phyloP scores from a whole-genome alignment of 2,113 vertebrate genomes.

The Eulacestoma nigropectus region DNA sequence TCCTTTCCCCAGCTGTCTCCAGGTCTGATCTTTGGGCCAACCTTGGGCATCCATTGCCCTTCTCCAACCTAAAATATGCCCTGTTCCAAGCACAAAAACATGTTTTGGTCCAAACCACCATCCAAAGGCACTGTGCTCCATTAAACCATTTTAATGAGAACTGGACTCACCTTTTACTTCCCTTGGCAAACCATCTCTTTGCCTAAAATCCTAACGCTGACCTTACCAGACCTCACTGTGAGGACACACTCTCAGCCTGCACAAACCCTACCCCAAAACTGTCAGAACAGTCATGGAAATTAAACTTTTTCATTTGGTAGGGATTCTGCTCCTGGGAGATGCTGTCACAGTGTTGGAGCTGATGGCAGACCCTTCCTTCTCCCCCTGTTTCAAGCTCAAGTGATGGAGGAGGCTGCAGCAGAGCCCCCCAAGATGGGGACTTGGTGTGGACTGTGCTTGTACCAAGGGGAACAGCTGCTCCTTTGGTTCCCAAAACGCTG shows the following conservation, averaged over 20 bases:
- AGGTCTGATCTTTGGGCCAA: neutral
- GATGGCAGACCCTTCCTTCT: neutral
- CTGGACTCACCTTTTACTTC: neutral
- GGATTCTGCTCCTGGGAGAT: neutral
- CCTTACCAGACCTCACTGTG: neutral
- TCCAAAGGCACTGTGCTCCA: neutral
- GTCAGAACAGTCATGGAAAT: neutral
- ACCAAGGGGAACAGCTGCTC: neutral
- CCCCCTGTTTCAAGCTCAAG: neutral
- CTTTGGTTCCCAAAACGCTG: neutral
- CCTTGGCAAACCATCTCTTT: neutral
- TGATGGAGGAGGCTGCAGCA: neutral
- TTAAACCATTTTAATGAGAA: neutral
- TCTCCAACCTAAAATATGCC: neutral
- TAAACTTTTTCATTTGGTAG: neutral
- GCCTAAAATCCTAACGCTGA: neutral
- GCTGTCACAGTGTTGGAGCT: neutral
- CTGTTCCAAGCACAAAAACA: neutral
- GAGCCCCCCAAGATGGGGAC: rapidly evolving
- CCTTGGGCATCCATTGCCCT: neutral
- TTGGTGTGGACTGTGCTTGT: neutral
- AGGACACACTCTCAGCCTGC: neutral
- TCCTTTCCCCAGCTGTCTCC: neutral
- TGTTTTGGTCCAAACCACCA: neutral
- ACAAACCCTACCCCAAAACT: neutral